Conservation (phyloP, 2,113 vertebrate species). For the Notechis scutatus region DNA sequence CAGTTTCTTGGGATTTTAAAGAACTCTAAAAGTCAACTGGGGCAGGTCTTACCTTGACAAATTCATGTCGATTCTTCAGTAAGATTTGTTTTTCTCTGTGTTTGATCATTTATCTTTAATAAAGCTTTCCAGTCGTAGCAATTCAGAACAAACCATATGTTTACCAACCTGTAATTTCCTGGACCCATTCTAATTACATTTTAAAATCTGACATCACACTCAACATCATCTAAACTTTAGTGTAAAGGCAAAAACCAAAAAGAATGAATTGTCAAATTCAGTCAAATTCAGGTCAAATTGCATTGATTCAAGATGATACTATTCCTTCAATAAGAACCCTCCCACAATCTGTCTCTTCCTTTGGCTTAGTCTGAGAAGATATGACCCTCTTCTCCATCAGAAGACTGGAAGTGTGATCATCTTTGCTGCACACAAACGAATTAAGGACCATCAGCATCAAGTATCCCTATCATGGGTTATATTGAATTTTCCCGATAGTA, state of each 20-base stretch:
- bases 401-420: not conserved
- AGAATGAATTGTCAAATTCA: not conserved
- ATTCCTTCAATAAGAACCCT: not conserved
- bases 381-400: not conserved
- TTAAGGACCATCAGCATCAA: not conserved
- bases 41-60: not conserved
- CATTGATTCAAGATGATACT: not conserved
- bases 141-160: not conserved
- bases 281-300: not conserved
- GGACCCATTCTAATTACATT: not conserved
- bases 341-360: not conserved
- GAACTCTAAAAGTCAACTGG: not conserved
- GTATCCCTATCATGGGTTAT: not conserved
- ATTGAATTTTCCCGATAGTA: not conserved
- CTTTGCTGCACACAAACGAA: not conserved
- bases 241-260: too few relatives aligned
- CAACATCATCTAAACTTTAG: not conserved
- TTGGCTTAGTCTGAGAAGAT: not conserved
- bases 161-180: not conserved
- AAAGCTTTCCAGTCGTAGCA: not conserved
- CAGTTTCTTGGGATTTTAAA: not conserved
- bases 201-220: not conserved
- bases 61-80: not conserved
- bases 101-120: not conserved
- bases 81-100: not conserved